Evolutionary conservation across 1,140 invertebrate genomes (phyloP).

Genomic region (Drosophila punjabiensis): DNA sequence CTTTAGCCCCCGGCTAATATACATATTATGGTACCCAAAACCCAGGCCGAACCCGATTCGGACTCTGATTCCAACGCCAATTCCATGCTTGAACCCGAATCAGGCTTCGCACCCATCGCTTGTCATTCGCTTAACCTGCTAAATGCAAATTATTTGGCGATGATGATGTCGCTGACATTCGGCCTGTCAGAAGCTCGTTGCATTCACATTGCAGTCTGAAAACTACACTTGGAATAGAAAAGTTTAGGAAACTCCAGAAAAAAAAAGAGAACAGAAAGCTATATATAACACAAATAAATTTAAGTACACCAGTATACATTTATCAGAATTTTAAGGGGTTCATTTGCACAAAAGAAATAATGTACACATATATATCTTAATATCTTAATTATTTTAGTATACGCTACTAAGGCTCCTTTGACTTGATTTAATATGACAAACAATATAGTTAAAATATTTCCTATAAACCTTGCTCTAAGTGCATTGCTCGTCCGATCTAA

Average conservation of each 20-base stretch:
- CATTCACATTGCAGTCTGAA: slow-evolving; percentile 25
- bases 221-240: neutral
- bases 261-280: neutral
- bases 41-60: neutral
- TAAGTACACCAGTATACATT: too few species aligned
- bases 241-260: neutral
- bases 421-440: neutral
- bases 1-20: slow-evolving; percentile 51
- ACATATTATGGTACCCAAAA: slow-evolving; percentile 17
- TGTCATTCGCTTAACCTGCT: slow-evolving; percentile 40
- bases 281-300: neutral
- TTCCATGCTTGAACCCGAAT: slow-evolving; percentile 6
- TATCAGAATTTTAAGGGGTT: too few species aligned
- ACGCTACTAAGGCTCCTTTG: neutral
- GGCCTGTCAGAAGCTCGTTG: slow-evolving; percentile 47
- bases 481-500: slow-evolving; percentile 41
- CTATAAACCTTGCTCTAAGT: neutral
- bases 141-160: slow-evolving; percentile 68
- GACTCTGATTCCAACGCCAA: neutral
- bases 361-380: too few species aligned
- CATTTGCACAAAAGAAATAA: too few species aligned
- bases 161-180: slow-evolving; percentile 71
- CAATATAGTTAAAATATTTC: neutral
- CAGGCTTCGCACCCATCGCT: slow-evolving; percentile 23
- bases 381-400: too few species aligned